phyloP scores from a whole-genome alignment of 2,888 invertebrate genomes.

The Laspeyria flexula region DNA sequence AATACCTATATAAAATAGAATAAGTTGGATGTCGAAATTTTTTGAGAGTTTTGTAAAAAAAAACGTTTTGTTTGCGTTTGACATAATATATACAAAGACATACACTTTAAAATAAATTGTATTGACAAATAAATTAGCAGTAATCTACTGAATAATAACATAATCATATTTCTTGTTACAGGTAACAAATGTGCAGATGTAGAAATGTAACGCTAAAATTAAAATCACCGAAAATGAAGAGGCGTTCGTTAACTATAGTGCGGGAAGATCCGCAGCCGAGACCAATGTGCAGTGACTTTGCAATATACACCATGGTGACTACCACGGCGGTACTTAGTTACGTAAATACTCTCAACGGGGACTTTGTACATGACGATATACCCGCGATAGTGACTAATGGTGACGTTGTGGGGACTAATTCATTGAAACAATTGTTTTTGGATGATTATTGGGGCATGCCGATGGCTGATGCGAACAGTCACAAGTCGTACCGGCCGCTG shows the following conservation, averaged over 20 bases:
- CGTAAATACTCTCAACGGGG: slow-evolving; percentile 91
- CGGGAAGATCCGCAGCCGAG: slow-evolving; percentile 66
- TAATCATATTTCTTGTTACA: slow-evolving; percentile 57
- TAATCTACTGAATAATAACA: neutral
- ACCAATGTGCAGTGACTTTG: slow-evolving; percentile 76
- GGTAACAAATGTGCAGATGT: slow-evolving; percentile 79
- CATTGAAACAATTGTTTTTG: slow-evolving; percentile 88
- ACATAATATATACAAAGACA: no score
- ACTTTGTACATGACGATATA: slow-evolving; percentile 95
- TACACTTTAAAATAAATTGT: no score
- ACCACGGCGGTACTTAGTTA: slow-evolving; percentile 90
- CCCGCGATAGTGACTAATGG: slow-evolving; percentile 93
- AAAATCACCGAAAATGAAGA: slow-evolving; percentile 77
- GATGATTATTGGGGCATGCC: slow-evolving; percentile 96
- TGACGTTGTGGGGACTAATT: slow-evolving; percentile 90
- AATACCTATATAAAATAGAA: no score
- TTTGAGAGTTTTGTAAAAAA: no score
- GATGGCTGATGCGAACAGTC: slow-evolving; percentile 92
- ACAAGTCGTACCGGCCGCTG: slow-evolving; percentile 94
- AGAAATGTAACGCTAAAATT: slow-evolving; percentile 71
- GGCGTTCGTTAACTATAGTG: slow-evolving; percentile 71
- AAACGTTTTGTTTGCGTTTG: no score
- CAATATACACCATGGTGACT: slow-evolving; percentile 88
- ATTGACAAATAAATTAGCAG: no score
- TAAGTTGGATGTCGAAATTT: no score